Percentiles rank a stretch among this genome's conserved stretches.
Evolutionary conservation across 2,113 vertebrate species (phyloP).

Genomic region (Origma solitaria): DNA sequence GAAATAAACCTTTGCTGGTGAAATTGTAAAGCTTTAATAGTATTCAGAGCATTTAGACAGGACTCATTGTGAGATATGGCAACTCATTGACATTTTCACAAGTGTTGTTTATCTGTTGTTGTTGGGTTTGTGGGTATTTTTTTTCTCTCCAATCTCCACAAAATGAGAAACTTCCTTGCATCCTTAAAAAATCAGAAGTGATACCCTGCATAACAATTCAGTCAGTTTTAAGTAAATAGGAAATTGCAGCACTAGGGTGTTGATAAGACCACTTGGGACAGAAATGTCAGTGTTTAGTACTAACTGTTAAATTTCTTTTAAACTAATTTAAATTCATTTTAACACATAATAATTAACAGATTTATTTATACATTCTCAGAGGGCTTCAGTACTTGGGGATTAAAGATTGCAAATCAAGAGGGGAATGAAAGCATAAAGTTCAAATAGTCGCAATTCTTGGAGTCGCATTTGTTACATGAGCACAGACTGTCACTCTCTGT

Average conservation of each 20-base stretch:
- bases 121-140: not conserved
- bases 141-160: not conserved
- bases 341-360: slow-evolving; percentile 17
- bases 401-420: not conserved
- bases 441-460: not conserved
- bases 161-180: not conserved
- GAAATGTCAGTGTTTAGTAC: slow-evolving; percentile 12
- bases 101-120: not conserved
- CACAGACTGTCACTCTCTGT: not conserved
- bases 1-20: not conserved
- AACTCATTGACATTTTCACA: slow-evolving; percentile 19
- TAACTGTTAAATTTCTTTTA: not conserved
- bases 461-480: not conserved
- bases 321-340: slow-evolving; percentile 33
- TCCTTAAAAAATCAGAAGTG: not conserved
- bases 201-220: not conserved
- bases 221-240: slow-evolving; percentile 7
- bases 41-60: not conserved
- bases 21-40: not conserved
- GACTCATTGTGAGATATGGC: not conserved
- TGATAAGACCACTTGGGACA: slow-evolving; percentile 11
- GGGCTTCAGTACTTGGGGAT: not conserved
- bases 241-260: not conserved
- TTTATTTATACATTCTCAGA: slow-evolving; percentile 20
- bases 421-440: not conserved